Evolutionary conservation across 2,888 invertebrate genomes (phyloP).

Genomic region (Eucera pruinosa): DNA sequence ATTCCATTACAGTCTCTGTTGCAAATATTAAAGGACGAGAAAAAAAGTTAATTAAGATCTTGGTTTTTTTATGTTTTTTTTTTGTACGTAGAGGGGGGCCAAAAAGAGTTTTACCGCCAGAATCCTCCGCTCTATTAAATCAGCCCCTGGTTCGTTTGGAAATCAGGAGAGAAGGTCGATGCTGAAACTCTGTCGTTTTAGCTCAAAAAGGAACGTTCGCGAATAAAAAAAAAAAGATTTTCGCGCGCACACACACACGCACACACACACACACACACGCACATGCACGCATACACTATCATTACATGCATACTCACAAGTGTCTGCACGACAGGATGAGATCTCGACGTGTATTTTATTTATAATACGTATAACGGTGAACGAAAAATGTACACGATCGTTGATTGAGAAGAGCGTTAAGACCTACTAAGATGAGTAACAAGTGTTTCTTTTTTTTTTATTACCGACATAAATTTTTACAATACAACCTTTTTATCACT

Average conservation of each 20-base stretch:
- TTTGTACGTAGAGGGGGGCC: too few relatives aligned
- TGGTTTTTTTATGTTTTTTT: too few relatives aligned
- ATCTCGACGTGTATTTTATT: constrained; percentile 8
- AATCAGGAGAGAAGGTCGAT: constrained; percentile 5
- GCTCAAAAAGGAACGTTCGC: not conserved
- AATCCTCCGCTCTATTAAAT: too few relatives aligned
- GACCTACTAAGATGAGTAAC: constrained; percentile 41
- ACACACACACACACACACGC: too few relatives aligned
- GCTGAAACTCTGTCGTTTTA: not conserved
- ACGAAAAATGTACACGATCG: constrained; percentile 14
- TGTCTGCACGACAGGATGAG: constrained; percentile 3
- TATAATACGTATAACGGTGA: not conserved
- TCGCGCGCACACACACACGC: too few relatives aligned
- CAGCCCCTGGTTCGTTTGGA: not conserved
- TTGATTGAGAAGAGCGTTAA: constrained; percentile 28
- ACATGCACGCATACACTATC: too few relatives aligned
- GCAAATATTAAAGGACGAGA: too few relatives aligned
- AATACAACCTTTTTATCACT: constrained; percentile 39
- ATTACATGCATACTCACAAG: too few relatives aligned
- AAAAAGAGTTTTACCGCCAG: too few relatives aligned
- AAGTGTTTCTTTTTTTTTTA: constrained; percentile 29
- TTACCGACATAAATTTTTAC: constrained; percentile 38
- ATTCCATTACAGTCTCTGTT: too few relatives aligned
- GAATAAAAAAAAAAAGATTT: not conserved
- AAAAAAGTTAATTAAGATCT: too few relatives aligned